Percentiles rank a stretch among this genome's conserved stretches.
Evolutionary conservation across 2,888 invertebrate species (phyloP).

Genomic region (Dusona sp.): DNA sequence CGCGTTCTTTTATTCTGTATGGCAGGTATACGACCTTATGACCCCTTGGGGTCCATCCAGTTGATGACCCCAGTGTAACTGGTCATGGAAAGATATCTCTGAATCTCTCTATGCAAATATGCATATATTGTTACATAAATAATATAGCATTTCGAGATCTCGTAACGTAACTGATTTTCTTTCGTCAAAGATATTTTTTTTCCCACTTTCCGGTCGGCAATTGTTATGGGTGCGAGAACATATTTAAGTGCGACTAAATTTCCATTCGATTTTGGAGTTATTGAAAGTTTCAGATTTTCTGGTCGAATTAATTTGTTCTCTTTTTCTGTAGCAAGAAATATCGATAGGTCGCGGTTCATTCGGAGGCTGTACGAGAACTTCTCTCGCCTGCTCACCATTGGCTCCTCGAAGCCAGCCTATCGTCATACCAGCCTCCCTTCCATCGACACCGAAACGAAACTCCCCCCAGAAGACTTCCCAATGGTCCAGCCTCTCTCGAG

Average conservation of each 20-base stretch:
- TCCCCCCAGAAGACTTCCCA: slow-evolving; percentile 28
- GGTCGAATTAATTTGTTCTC: background rate
- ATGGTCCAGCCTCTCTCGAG: slow-evolving; percentile 32
- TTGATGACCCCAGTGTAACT: slow-evolving; percentile 53
- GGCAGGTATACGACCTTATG: slow-evolving; percentile 65
- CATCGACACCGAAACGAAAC: slow-evolving; percentile 58
- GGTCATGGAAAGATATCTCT: background rate
- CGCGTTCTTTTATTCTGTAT: slow-evolving; percentile 15
- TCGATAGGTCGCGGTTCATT: slow-evolving; percentile 40
- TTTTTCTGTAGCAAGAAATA: background rate
- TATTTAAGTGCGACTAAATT: background rate
- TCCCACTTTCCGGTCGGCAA: background rate
- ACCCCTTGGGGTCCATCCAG: slow-evolving; percentile 61
- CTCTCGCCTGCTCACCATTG: slow-evolving; percentile 76
- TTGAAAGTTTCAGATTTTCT: background rate
- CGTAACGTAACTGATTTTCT: background rate
- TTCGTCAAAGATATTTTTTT: background rate
- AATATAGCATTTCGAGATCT: background rate
- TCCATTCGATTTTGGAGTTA: background rate
- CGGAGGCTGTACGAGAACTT: slow-evolving; percentile 79
- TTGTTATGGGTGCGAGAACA: background rate
- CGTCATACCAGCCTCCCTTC: slow-evolving; percentile 76
- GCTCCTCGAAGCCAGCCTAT: slow-evolving; percentile 77
- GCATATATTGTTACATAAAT: slow-evolving; percentile 1
- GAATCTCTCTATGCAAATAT: slow-evolving; percentile 13